Evolutionary conservation across 2,797 vertebrate species (phyloP).

Genomic region (Siniperca obscura): DNA sequence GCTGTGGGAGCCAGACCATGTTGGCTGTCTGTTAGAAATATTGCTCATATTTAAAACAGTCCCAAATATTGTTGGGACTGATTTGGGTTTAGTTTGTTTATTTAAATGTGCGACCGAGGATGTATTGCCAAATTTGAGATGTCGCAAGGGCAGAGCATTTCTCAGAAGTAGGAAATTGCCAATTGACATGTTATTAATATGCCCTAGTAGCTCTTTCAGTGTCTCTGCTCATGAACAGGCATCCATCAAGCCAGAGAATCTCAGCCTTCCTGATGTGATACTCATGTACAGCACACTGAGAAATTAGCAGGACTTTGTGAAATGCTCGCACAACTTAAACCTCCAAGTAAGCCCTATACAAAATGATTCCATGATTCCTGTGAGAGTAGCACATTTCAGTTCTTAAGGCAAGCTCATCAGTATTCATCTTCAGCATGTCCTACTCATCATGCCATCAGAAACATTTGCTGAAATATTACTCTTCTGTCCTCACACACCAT

Average conservation of each 20-base stretch:
- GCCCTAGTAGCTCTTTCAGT: conserved; percentile 11
- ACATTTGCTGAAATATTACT: conserved; percentile 9
- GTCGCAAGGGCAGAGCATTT: conserved; percentile 28
- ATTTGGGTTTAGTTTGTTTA: conserved; percentile 73
- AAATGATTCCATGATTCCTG: neutral
- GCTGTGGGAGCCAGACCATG: conserved; percentile 3
- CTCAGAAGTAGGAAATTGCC: conserved; percentile 27
- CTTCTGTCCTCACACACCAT: neutral
- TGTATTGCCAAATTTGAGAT: conserved; percentile 16
- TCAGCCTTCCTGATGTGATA: conserved; percentile 7
- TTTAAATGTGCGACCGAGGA: conserved; percentile 57
- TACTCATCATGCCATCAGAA: neutral
- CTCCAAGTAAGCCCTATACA: neutral
- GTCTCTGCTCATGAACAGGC: conserved; percentile 31
- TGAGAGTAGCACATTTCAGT: conserved; percentile 11
- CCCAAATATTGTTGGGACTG: neutral
- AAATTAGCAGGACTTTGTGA: conserved; percentile 6
- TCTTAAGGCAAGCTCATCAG: conserved; percentile 18
- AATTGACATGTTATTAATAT: conserved; percentile 17
- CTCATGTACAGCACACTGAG: conserved; percentile 7
- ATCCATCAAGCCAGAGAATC: conserved; percentile 28
- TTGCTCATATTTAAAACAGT: no score
- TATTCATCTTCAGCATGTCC: conserved; percentile 25
- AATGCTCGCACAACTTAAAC: conserved; percentile 3
- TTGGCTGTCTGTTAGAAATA: conserved; percentile 34